Evolutionary conservation across 2,113 vertebrate genomes (phyloP).

Genomic region (Prunella fulvescens): DNA sequence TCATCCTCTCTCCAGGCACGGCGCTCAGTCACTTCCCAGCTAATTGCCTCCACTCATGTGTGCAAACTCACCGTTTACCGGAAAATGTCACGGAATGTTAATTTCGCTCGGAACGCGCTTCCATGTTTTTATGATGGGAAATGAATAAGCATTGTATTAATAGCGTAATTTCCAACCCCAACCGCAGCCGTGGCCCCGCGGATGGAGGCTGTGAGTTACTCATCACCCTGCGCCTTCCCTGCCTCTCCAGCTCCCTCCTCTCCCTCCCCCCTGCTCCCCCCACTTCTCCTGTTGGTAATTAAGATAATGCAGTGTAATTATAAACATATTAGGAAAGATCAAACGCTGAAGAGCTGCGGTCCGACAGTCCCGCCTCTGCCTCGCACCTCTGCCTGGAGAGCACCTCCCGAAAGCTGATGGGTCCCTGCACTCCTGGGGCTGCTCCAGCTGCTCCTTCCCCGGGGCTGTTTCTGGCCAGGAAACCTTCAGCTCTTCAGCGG

Average conservation of each 20-base stretch:
- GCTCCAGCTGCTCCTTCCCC: not conserved
- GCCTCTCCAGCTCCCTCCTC: not conserved
- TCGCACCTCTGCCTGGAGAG: not conserved
- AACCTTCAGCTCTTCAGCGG: not conserved
- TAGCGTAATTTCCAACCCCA: slow-evolving; percentile 45
- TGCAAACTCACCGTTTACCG: slow-evolving; percentile 69
- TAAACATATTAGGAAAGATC: slow-evolving; percentile 40
- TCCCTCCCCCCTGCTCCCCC: not conserved
- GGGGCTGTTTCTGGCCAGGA: not conserved
- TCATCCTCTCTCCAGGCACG: slow-evolving; percentile 62
- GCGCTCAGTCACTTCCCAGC: slow-evolving; percentile 43
- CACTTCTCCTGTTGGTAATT: slow-evolving; percentile 30
- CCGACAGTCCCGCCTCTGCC: not conserved
- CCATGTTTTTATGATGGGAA: slow-evolving; percentile 39
- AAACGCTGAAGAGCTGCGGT: not conserved
- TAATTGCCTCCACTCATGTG: slow-evolving; percentile 76
- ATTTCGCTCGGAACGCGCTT: slow-evolving; percentile 65
- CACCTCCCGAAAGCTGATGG: not conserved
- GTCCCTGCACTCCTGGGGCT: not conserved
- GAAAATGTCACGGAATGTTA: slow-evolving; percentile 75
- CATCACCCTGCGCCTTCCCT: not conserved
- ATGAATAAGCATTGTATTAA: slow-evolving; percentile 70
- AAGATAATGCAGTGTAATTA: slow-evolving; percentile 67
- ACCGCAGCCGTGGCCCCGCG: not conserved
- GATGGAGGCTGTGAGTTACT: not conserved